Base-by-base conservation (phyloP, 2,113 vertebrate genomes). In the Centropristis striata region DNA sequence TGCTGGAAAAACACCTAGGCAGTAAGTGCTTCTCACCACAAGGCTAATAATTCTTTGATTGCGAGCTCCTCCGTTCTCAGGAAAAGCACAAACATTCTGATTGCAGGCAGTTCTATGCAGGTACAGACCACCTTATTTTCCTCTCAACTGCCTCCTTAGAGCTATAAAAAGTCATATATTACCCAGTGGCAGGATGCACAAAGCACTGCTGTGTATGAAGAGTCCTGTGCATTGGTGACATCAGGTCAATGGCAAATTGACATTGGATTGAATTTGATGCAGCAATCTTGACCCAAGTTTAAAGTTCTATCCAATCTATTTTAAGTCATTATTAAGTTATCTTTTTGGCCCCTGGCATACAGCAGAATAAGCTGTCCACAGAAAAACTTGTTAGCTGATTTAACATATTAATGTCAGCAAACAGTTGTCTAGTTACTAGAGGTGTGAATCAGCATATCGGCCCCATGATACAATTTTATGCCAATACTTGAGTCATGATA, bases 11-110 rank as follows among this genome's bases (percentile, higher is more conserved):
- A 49, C 27, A 53, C 13, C 50, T 50, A 49, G 20, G 44, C 79
- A 21, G 47, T 55, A 47, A 50, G 53, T 23, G 59, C 46, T 21
- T 50, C 5, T 73, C 54, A 42, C 42, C 59, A 59, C 44, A 59
- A 59, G 63, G 28, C 41, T 41, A 44, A 83, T 67, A 50, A 61
- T 46, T 18, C 15, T 42, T 21, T 63, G 79, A 86, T 83, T 83
- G 70, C 2, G 1, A 50, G 46, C n/a, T 55, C 59, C 53, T 74
- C 63, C 41, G 18, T 18, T 36, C 23, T 7, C 32, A 16, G 60
- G 41, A 46, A 74, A 50, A 69, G 36, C 39, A 71, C 46, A 72
- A 37, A 64, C 49, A 23, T 8, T 46, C n/a, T 79, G 71, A 79
- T 83, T 82, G 42, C 71, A 55, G 58, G 28, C 39, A n/a, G 5